Evolutionary conservation across 2,888 invertebrate species (phyloP).

Genomic region (Spisula subtruncata): DNA sequence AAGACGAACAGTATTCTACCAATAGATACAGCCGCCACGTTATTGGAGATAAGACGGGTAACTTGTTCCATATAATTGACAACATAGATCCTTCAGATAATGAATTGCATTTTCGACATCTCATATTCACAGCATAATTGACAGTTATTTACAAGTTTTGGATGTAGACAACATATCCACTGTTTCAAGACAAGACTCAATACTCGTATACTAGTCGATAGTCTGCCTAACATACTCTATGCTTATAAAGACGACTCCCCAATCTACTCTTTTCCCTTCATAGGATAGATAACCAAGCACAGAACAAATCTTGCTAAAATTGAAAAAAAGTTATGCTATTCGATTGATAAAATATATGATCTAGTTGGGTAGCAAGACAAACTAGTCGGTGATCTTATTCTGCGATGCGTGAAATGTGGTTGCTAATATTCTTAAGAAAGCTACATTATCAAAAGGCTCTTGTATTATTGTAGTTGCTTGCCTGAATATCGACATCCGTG

Average conservation of each 20-base stretch:
- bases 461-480: not conserved
- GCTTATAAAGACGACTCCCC: too few relatives aligned
- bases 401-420: not conserved
- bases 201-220: not conserved
- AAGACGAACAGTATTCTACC: not conserved
- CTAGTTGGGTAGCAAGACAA: too few relatives aligned
- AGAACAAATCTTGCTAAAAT: too few relatives aligned
- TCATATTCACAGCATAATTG: slow-evolving; percentile 24
- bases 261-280: too few relatives aligned
- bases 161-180: not conserved
- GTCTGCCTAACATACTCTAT: too few relatives aligned
- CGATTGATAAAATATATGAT: too few relatives aligned
- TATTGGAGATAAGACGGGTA: slow-evolving; percentile 8
- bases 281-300: too few relatives aligned
- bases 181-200: not conserved
- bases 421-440: not conserved
- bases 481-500: not conserved
- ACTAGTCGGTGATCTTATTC: too few relatives aligned
- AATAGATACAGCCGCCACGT: slow-evolving; percentile 22
- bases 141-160: slow-evolving; percentile 41
- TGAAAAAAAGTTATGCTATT: too few relatives aligned
- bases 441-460: not conserved
- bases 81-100: slow-evolving; percentile 35
- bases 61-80: slow-evolving; percentile 30
- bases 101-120: slow-evolving; percentile 34